Base-by-base conservation (phyloP, 2,888 invertebrate species). In the Tipula unca region DNA sequence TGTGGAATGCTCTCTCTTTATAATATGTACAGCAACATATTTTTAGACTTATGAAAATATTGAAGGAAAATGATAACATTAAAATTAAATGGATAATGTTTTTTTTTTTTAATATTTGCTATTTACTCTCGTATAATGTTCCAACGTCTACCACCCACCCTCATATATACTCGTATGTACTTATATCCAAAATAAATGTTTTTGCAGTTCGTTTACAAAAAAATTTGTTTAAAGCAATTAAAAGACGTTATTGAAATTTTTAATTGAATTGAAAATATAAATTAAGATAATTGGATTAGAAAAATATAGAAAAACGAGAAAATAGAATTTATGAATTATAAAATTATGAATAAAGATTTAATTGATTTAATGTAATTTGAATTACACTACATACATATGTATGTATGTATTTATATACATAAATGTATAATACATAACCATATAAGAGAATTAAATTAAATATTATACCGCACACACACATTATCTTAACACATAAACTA, bases 261-360 rank as follows among this genome's bases (percentile, higher is more conserved):
- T 69, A 69, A 69, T 69, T 69, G 69, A 69, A 69, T 69, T 69
- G 69, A 69, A 69, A 69, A 69, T 69, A 69, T 69, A 69, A 69
- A 69, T 69, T 25, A 69, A 69, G 69, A 69, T 69, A 69, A 69
- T 69, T 25, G 20, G 69, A 69, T 69, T 69, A 69, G 69, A 69
- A 20, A 48, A 5, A 69, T 69, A 25, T n/a, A 17, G 48, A 48
- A 48, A 25, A 69, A 20, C 25, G 25, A 69, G 25, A 69, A 69
- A 69, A 25, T 69, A 10, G 20, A 69, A 69, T 69, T 69, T 69
- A 69, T 69, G 69, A 25, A 69, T 69, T 69, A 69, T 2, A 13
- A 25, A 69, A 69, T 69, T 69, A 69, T 25, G 10, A 20, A 69
- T 69, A 69, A 69, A 1, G 20, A 69, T 25, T 69, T 69, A 69